Evolutionary conservation across 2,888 invertebrate species (phyloP), one percentile per base, ranked within the genome.

Genomic region (Elegia similella): DNA sequence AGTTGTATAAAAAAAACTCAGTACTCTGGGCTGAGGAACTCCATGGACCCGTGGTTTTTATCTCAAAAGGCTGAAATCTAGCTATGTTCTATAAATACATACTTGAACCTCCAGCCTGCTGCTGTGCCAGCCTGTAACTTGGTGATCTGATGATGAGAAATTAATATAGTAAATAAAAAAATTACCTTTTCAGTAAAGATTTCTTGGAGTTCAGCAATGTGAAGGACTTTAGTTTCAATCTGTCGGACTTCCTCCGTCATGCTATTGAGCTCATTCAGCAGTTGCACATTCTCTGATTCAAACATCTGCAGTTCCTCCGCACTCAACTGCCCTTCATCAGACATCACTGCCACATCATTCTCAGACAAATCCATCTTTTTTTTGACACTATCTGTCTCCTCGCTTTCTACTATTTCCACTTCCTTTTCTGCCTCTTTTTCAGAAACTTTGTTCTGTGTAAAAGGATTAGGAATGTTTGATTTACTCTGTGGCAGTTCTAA

Each of bases 181-280:
- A 13, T 54, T 70, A 93, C 94, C 94, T 96, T 99, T 93, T 99
- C 99, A 10, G 98, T 97, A 74, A 99, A 98, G 65, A 98, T 95
- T 82, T 98, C 97, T 80, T 99, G 99, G 29, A 99, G 88, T 80
- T 97, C 96, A 1, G 98, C 97, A 72, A 99, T 98, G 78, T 98
- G 98, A 0, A 98, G 95, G 0, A 99, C 98, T 92, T 98, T 98
- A 71, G 94, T 95, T 75, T 96, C 96, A 71, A 97, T 97, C 79
- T 95, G 96, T 80, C 95, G 95, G 0, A 98, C 97, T 88, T 99
- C 98, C 73, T 98, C 97, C 0, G 96, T 95, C 76, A 98, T 92
- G 58, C 95, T 96, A 78, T 97, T 98, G 52, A 99, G 88, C 69
- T 98, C 96, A 75, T 97, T 96, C 72, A 95, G 95, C 8, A 99